Evolutionary conservation across 2,888 invertebrate species (phyloP).

Genomic region (Drepanosiphum platanoidis): DNA sequence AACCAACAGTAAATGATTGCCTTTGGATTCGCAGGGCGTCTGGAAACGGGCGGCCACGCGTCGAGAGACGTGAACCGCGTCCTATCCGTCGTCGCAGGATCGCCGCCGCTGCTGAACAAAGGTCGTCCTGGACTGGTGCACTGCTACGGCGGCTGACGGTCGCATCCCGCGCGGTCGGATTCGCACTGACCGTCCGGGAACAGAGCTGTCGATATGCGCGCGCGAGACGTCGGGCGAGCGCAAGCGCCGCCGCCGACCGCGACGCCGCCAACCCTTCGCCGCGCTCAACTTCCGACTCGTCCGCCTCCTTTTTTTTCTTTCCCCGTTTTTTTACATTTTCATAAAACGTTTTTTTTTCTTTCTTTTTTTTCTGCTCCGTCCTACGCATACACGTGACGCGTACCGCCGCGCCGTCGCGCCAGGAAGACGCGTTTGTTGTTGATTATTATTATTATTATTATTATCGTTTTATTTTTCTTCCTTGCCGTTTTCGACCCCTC

Average conservation of each 20-base stretch:
- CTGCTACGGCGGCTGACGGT: background rate
- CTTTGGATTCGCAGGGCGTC: conserved; percentile 50
- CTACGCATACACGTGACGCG: too few species aligned
- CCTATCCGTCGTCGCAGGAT: background rate
- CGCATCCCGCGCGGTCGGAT: conserved; percentile 17
- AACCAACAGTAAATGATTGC: conserved; percentile 67
- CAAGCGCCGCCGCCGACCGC: conserved; percentile 22
- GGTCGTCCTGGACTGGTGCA: background rate
- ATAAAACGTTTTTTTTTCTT: too few species aligned
- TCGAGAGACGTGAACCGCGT: background rate
- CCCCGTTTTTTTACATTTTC: too few species aligned
- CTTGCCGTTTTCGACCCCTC: background rate
- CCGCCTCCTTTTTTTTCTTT: too few species aligned
- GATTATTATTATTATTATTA: background rate
- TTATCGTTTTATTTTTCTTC: background rate
- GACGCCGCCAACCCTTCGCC: background rate
- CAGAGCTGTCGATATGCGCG: conserved; percentile 35
- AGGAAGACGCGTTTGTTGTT: background rate
- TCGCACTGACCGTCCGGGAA: conserved; percentile 33
- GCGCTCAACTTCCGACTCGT: background rate
- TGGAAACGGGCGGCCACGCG: background rate
- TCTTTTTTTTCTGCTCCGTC: too few species aligned
- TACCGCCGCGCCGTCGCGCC: background rate
- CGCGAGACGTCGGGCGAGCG: conserved; percentile 14
- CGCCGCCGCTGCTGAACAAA: background rate